Evolutionary conservation across 2,797 vertebrate species (phyloP).

Genomic region (Sebastes alutus): DNA sequence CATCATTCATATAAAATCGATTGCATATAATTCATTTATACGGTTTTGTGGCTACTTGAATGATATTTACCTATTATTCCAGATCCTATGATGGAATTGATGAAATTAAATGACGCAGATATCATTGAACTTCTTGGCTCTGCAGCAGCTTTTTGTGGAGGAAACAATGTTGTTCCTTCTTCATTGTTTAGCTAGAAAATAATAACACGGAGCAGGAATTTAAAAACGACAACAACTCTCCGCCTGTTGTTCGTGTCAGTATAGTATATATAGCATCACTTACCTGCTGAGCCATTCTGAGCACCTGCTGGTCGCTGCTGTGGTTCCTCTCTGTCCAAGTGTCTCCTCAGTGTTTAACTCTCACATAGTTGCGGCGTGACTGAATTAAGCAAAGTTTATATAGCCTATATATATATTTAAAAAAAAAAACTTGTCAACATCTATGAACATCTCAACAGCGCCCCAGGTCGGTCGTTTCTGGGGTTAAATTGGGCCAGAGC

Average conservation of each 20-base stretch:
- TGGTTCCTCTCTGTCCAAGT: neutral
- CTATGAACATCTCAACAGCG: constrained; percentile 35
- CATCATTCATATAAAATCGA: neutral
- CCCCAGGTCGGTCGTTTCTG: constrained; percentile 13
- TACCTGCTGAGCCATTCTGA: constrained; percentile 68
- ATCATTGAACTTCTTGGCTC: constrained; percentile 73
- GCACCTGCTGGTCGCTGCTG: constrained; percentile 3
- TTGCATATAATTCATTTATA: neutral
- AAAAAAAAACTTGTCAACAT: neutral
- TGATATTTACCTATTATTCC: constrained; percentile 88
- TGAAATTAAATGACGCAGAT: constrained; percentile 92
- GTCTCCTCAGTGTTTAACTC: neutral
- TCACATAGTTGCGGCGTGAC: constrained; percentile 11
- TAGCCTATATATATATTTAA: neutral
- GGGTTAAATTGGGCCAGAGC: neutral
- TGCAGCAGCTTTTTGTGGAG: constrained; percentile 34
- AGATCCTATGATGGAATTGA: constrained; percentile 96
- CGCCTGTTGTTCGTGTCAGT: neutral
- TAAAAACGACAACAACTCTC: neutral
- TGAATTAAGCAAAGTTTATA: neutral
- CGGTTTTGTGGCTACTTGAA: neutral
- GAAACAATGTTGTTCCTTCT: constrained; percentile 82
- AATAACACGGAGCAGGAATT: neutral
- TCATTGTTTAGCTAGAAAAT: constrained; percentile 71
- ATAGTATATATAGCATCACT: neutral